These are phyloP conservation scores for Mellilla xanthometata DNA, from an alignment of 2,888 invertebrate genomes.

Conservation along the genomic window DNA sequence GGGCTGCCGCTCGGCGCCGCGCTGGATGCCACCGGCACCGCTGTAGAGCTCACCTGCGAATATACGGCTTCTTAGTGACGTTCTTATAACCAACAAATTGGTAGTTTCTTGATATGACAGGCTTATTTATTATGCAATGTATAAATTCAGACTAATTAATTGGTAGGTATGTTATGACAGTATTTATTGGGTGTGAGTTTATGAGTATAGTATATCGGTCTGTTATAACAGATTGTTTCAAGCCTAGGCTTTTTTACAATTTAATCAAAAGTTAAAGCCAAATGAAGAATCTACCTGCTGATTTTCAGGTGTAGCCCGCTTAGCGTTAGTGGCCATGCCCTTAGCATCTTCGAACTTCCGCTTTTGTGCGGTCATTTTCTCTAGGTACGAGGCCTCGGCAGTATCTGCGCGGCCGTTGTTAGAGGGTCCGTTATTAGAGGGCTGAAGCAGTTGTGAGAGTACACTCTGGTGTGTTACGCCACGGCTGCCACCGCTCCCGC, in stretches of 20 bases:
- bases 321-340: conserved; percentile 84
- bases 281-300: conserved; percentile 66
- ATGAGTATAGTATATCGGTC: too few relatives aligned
- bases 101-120: too few relatives aligned
- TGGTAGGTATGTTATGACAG: too few relatives aligned
- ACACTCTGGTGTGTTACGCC: conserved; percentile 68
- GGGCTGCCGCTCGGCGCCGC: conserved; percentile 64
- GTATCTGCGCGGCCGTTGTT: conserved; percentile 59
- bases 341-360: conserved; percentile 80
- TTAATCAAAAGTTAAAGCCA: too few relatives aligned
- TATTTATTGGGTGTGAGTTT: too few relatives aligned
- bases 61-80: too few relatives aligned
- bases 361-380: conserved; percentile 60
- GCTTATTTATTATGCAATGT: too few relatives aligned
- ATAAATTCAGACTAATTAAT: too few relatives aligned
- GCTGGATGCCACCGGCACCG: conserved; percentile 74
- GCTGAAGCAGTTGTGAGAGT: conserved; percentile 71
- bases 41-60: conserved; percentile 82
- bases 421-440: conserved; percentile 63
- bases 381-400: conserved; percentile 61
- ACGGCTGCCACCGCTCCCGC: conserved; percentile 52
- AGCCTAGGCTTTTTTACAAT: too few relatives aligned
- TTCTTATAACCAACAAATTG: too few relatives aligned
- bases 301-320: conserved; percentile 76
- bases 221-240: too few relatives aligned